Percentiles rank a stretch among this genome's conserved stretches.
phyloP scores from a whole-genome alignment of 2,888 invertebrate genomes.

The Galeopsomyia nigrocyanea region DNA sequence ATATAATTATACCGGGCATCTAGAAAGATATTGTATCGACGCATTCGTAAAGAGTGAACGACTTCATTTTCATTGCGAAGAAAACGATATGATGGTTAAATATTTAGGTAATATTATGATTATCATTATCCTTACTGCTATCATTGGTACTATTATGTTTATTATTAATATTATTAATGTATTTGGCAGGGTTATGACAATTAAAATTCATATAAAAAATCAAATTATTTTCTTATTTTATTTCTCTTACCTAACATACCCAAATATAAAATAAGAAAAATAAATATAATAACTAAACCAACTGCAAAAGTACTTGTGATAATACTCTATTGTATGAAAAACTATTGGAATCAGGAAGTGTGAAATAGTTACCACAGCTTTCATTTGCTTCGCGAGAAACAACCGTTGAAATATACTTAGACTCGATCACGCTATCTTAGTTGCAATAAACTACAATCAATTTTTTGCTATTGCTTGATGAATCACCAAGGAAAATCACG shows the following conservation, averaged over 20 bases:
- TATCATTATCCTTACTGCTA: slow-evolving; percentile 55
- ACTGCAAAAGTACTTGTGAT: too few species aligned
- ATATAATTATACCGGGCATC: slow-evolving; percentile 48
- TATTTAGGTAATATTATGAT: slow-evolving; percentile 64
- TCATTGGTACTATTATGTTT: slow-evolving; percentile 58
- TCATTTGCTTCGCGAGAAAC: too few species aligned
- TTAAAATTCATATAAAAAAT: slow-evolving; percentile 60
- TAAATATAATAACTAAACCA: too few species aligned
- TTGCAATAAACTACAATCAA: too few species aligned
- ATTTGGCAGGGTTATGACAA: slow-evolving; percentile 69
- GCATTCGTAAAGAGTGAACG: slow-evolving; percentile 42
- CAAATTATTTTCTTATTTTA: background rate
- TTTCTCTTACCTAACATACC: background rate
- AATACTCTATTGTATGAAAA: too few species aligned
- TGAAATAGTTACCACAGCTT: too few species aligned
- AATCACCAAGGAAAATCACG: too few species aligned
- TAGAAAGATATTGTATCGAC: slow-evolving; percentile 44
- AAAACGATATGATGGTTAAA: slow-evolving; percentile 60
- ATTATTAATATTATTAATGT: slow-evolving; percentile 64
- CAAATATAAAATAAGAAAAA: too few species aligned
- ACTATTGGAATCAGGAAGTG: too few species aligned
- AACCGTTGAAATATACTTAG: too few species aligned
- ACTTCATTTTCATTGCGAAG: slow-evolving; percentile 47
- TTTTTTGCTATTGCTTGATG: too few species aligned
- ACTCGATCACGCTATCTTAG: too few species aligned